phyloP scores from a whole-genome alignment of 2,797 vertebrate genomes.

The Balearica regulorum region DNA sequence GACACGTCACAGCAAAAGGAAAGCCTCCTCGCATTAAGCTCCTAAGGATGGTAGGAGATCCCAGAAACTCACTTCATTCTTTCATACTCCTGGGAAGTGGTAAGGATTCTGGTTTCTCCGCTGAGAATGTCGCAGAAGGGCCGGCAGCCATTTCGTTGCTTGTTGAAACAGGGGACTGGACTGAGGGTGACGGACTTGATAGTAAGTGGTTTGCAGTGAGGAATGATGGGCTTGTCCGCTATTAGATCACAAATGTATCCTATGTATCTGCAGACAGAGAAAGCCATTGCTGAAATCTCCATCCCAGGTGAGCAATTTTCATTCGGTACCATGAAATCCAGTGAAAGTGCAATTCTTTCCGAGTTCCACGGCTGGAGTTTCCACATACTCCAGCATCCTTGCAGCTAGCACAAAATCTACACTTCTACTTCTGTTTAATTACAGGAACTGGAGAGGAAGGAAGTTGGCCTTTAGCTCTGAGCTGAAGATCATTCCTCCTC shows the following conservation, averaged over 20 bases:
- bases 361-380: neutral
- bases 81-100: slow-evolving; percentile 94
- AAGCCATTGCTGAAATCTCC: neutral
- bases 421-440: neutral
- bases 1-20: neutral
- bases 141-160: slow-evolving; percentile 95
- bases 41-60: neutral
- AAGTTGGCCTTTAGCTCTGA: neutral
- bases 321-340: neutral
- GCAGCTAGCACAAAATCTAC: neutral
- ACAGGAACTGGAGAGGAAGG: neutral
- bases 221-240: slow-evolving; percentile 90
- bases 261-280: slow-evolving; percentile 84
- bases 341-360: rapidly evolving
- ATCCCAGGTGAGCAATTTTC: neutral
- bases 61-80: slow-evolving; percentile 88
- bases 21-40: neutral
- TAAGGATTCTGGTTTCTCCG: slow-evolving; percentile 95
- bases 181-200: slow-evolving; percentile 91
- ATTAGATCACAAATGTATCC: slow-evolving; percentile 96
- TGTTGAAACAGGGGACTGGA: slow-evolving; percentile 97
- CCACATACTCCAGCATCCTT: neutral
- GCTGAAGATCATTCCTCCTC: neutral
- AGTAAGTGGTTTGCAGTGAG: slow-evolving; percentile 91
- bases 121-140: slow-evolving; percentile 97